Evolutionary conservation across 2,797 vertebrate species (phyloP), one percentile per base, ranked within the genome.

Genomic region (Epinephelus coioides): DNA sequence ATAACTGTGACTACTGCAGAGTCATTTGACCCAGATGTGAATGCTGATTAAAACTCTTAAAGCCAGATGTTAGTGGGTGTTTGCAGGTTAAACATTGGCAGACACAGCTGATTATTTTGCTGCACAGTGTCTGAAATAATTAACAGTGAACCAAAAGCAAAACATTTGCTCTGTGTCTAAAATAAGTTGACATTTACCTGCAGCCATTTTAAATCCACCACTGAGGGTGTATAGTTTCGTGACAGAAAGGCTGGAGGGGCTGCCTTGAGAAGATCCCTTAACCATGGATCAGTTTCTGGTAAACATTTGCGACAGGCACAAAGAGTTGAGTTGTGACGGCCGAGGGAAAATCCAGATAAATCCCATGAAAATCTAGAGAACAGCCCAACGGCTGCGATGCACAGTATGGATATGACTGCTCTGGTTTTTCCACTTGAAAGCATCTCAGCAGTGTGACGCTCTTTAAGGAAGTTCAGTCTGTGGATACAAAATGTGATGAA

Each of bases 131-230:
- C 8, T 40, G 38, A 40, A 40, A 34, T 34, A 7, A 34, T 34
- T 6, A 34, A 12, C 40, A 40, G 9, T 38, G 8, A 59, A 38
- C 40, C 30, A 59, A 30, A 40, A 38, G 34, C 34, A n/a, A 10
- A 40, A 38, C 11, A 40, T n/a, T 19, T 50, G 8, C n/a, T 19
- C 19, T 19, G 18, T 59, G 9, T 12, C 9, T 4, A 13, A 59
- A 2, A 14, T 11, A 25, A 10, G 1, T 30, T 30, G 27, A n/a
- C 3, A 30, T n/a, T n/a, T 78, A 86, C 84, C 81, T 75, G 81
- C 85, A 81, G 81, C 77, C 78, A 83, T 14, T 27, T 44, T 25
- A 59, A 86, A 40, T 2, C 38, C 0, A 50, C 47, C 25, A 75
- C 46, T 3, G 61, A 6, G 0, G 40, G 44, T 34, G 1, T 6